Conservation (phyloP, 1,140 invertebrate species). For the Sminthurides bifidus region DNA sequence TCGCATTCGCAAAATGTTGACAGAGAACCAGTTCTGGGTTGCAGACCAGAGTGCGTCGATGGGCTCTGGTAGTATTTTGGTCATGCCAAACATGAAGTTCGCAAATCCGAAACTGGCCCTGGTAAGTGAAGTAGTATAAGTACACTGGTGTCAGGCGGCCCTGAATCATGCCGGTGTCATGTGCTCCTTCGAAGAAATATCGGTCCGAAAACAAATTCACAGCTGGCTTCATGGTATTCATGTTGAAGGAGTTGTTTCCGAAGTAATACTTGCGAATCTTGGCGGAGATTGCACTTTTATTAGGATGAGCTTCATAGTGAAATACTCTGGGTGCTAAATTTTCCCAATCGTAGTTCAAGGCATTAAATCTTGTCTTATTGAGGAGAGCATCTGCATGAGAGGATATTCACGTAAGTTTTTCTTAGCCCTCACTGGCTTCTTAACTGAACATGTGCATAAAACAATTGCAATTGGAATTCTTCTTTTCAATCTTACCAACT, state of each 20-base stretch:
- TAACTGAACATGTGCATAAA: background rate
- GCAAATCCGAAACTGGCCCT: slow-evolving; percentile 15
- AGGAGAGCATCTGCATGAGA: slow-evolving; percentile 3
- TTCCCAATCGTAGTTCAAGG: slow-evolving; percentile 11
- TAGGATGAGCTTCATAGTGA: slow-evolving; percentile 14
- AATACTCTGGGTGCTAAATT: slow-evolving; percentile 11
- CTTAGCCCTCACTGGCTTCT: background rate
- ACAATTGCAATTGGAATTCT: background rate
- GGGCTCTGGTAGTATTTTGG: slow-evolving; percentile 2
- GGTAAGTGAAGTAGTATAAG: slow-evolving; percentile 21
- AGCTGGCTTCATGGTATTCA: slow-evolving; percentile 2
- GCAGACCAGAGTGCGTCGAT: slow-evolving; percentile 10
- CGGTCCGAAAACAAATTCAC: slow-evolving; percentile 22
- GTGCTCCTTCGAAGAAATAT: slow-evolving; percentile 18
- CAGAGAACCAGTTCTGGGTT: slow-evolving; percentile 16
- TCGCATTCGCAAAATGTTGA: slow-evolving; percentile 13
- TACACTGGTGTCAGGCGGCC: slow-evolving; percentile 10
- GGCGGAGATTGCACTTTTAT: slow-evolving; percentile 6
- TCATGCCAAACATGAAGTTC: slow-evolving; percentile 15
- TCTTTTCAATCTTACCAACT: slow-evolving; percentile 7
- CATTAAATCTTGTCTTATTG: slow-evolving; percentile 4
- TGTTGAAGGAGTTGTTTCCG: background rate
- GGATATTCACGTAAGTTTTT: background rate
- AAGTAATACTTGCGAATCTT: slow-evolving; percentile 18
- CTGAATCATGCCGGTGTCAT: slow-evolving; percentile 17